phyloP scores from a whole-genome alignment of 2,113 vertebrate genomes.

The Prunella himalayana region DNA sequence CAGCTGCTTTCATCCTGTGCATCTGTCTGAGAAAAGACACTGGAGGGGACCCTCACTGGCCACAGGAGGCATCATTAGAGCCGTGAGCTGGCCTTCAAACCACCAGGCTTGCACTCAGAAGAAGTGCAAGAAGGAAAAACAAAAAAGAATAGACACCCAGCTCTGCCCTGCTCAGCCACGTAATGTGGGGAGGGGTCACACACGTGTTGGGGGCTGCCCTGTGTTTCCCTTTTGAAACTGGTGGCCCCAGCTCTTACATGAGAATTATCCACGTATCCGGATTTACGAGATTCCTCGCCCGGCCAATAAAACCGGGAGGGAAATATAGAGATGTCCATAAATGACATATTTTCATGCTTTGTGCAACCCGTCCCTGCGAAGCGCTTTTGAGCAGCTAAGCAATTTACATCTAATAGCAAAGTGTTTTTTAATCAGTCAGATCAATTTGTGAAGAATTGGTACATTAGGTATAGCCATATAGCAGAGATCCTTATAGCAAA shows the following conservation, averaged over 20 bases:
- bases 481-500: conserved; percentile 48
- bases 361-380: conserved; percentile 16
- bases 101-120: neutral
- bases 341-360: conserved; percentile 44
- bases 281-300: neutral
- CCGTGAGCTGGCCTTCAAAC: neutral
- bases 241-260: neutral
- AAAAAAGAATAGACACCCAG: neutral
- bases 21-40: neutral
- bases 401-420: conserved; percentile 55
- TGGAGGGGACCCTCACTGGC: neutral
- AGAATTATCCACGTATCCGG: neutral
- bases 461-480: conserved; percentile 47
- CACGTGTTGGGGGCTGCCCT: neutral
- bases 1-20: neutral
- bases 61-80: neutral
- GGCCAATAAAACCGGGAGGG: conserved; percentile 18
- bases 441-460: conserved; percentile 68
- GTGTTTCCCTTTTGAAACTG: neutral
- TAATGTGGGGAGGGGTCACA: neutral
- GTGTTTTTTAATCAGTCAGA: conserved; percentile 64
- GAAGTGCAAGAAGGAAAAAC: neutral
- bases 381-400: conserved; percentile 27
- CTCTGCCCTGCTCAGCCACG: neutral
- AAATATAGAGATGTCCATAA: conserved; percentile 41